A percentile compares a stretch with the other conserved stretches of the same genome.
These are phyloP conservation scores for Chromis chromis DNA, from an alignment of 2,797 vertebrate genomes.

Conservation along the genomic window DNA sequence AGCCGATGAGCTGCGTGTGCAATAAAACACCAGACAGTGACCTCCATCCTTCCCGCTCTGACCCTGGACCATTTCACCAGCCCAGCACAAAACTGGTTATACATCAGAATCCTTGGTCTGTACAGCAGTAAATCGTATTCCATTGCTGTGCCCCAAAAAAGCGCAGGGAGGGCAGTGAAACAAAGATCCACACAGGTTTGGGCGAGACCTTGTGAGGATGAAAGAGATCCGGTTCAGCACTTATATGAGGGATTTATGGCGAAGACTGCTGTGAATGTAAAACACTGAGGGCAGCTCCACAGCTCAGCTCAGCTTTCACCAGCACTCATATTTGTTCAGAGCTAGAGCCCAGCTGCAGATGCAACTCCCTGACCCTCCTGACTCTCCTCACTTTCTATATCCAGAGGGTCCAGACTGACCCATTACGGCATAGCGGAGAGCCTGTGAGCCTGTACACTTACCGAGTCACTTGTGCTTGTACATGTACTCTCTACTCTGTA, in stretches of 20 bases:
- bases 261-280: slow-evolving; percentile 53
- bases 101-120: slow-evolving; percentile 40
- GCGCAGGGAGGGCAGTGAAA: slow-evolving; percentile 41
- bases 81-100: slow-evolving; percentile 49
- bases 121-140: slow-evolving; percentile 46
- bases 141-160: slow-evolving; percentile 29
- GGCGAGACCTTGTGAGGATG: slow-evolving; percentile 41
- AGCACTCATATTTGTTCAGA: slow-evolving; percentile 35
- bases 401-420: slow-evolving; percentile 15
- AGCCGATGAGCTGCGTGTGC: slow-evolving; percentile 29
- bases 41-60: slow-evolving; percentile 37
- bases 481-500: slow-evolving; percentile 5
- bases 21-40: slow-evolving; percentile 50
- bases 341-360: slow-evolving; percentile 45
- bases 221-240: slow-evolving; percentile 41
- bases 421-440: neutral
- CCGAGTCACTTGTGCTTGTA: slow-evolving; percentile 4
- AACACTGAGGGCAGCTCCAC: slow-evolving; percentile 27
- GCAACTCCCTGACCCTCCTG: slow-evolving; percentile 37
- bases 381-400: slow-evolving; percentile 17
- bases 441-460: slow-evolving; percentile 4
- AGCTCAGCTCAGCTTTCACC: slow-evolving; percentile 62
- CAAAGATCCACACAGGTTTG: slow-evolving; percentile 31
- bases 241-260: slow-evolving; percentile 59
- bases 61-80: slow-evolving; percentile 51